A percentile compares a stretch with the other conserved stretches of the same genome.
phyloP scores from a whole-genome alignment of 2,113 vertebrate genomes.

The Ellobius talpinus region DNA sequence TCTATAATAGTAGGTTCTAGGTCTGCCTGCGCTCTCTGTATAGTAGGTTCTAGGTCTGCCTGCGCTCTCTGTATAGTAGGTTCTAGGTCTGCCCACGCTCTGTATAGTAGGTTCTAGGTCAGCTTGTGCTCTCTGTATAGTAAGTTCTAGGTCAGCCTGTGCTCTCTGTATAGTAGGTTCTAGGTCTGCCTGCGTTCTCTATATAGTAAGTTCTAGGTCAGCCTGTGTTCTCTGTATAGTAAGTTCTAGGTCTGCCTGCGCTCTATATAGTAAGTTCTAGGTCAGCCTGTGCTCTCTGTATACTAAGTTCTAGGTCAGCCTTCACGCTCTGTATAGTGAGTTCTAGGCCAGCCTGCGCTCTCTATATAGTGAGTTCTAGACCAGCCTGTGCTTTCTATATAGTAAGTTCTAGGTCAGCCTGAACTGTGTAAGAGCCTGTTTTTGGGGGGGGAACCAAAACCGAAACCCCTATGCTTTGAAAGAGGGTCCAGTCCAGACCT shows the following conservation, averaged over 20 bases:
- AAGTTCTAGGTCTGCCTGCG: too few species aligned
- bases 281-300: not conserved
- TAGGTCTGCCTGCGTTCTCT: too few species aligned
- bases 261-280: not conserved
- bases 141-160: not conserved
- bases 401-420: not conserved
- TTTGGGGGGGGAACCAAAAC: not conserved
- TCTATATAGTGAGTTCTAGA: too few species aligned
- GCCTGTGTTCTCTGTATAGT: not conserved
- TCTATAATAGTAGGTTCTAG: too few species aligned
- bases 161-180: not conserved
- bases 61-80: too few species aligned
- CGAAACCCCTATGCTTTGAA: not conserved
- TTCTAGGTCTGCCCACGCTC: too few species aligned
- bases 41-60: not conserved
- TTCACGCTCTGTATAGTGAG: accelerated
- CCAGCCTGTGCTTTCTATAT: not conserved
- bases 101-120: too few species aligned
- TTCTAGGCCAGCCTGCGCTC: too few species aligned
- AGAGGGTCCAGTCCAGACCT: not conserved
- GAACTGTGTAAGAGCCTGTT: not conserved
- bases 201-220: too few species aligned
- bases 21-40: not conserved
- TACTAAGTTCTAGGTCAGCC: too few species aligned
- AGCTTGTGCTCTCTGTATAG: too few species aligned